Conservation (phyloP, 2,888 invertebrate species). For the Brachynemurus nebulosus region DNA sequence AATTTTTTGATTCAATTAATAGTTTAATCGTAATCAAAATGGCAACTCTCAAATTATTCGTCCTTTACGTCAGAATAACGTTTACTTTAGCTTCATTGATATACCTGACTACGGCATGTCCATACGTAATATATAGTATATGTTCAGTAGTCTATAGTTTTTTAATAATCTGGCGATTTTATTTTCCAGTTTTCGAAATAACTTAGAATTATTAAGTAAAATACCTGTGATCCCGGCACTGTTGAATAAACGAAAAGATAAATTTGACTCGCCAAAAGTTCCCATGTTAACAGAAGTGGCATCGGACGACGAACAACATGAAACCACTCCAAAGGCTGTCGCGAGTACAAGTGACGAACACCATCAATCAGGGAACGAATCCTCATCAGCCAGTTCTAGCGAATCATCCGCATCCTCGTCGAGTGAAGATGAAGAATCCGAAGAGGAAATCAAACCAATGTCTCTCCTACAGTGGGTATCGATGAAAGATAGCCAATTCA, state of each 20-base stretch:
- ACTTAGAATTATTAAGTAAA: slow-evolving; percentile 59
- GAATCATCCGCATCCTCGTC: slow-evolving; percentile 16
- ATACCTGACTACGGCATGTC: too few relatives aligned
- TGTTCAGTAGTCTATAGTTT: too few relatives aligned
- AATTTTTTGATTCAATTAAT: too few relatives aligned
- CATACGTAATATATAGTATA: too few relatives aligned
- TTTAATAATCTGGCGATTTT: too few relatives aligned
- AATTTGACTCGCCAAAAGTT: slow-evolving; percentile 32
- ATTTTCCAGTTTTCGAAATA: slow-evolving; percentile 50
- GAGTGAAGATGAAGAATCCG: slow-evolving; percentile 21
- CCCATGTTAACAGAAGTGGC: slow-evolving; percentile 21
- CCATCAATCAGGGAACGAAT: not conserved
- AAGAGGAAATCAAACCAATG: slow-evolving; percentile 31
- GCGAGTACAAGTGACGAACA: too few relatives aligned
- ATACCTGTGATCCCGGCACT: slow-evolving; percentile 74
- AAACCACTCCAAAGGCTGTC: too few relatives aligned
- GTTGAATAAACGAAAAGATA: slow-evolving; percentile 41
- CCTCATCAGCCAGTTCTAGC: slow-evolving; percentile 11
- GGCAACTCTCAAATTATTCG: too few relatives aligned
- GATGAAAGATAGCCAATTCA: slow-evolving; percentile 65
- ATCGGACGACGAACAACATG: slow-evolving; percentile 14
- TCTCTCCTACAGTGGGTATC: slow-evolving; percentile 78
- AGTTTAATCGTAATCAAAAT: too few relatives aligned
- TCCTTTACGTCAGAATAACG: too few relatives aligned
- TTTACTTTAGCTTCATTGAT: too few relatives aligned